A percentile compares a stretch with the other conserved stretches of the same genome.
Evolutionary conservation across 2,113 vertebrate genomes (phyloP).

Genomic region (Scytalopus superciliaris): DNA sequence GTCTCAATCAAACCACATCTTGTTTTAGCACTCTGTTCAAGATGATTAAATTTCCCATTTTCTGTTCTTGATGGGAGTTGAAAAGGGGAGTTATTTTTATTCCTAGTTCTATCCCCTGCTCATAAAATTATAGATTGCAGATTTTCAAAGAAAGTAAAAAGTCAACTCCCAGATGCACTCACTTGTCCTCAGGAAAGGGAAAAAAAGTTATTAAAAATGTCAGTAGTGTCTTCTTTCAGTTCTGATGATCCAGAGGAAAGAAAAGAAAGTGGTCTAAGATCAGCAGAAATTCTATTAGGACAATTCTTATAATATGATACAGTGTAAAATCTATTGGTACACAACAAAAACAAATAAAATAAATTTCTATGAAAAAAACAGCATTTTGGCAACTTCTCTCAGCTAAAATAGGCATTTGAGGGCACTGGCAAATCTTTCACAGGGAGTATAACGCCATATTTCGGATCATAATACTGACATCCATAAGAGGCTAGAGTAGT

Average conservation of each 20-base stretch:
- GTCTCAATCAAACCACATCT: neutral
- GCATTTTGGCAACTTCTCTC: neutral
- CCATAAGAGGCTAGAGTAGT: neutral
- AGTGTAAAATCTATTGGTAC: neutral
- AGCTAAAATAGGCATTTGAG: neutral
- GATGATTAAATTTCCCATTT: constrained; percentile 55
- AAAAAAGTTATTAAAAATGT: neutral
- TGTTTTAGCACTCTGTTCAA: constrained; percentile 39
- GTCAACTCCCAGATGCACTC: neutral
- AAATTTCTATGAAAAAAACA: neutral
- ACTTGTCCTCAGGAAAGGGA: neutral
- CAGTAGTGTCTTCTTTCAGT: neutral
- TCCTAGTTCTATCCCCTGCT: neutral
- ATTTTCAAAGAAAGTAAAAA: constrained; percentile 27
- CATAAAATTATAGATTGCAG: constrained; percentile 25
- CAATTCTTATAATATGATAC: neutral
- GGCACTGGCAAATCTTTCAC: neutral
- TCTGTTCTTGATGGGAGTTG: constrained; percentile 24
- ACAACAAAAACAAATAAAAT: neutral
- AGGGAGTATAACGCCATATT: neutral
- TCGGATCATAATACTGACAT: neutral
- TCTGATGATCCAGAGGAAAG: neutral
- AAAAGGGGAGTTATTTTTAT: constrained; percentile 43
- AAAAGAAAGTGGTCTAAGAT: neutral
- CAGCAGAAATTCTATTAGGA: neutral